These are phyloP conservation scores for Patagioenas fasciata DNA, from an alignment of 2,113 vertebrate genomes.

Conservation along the genomic window DNA sequence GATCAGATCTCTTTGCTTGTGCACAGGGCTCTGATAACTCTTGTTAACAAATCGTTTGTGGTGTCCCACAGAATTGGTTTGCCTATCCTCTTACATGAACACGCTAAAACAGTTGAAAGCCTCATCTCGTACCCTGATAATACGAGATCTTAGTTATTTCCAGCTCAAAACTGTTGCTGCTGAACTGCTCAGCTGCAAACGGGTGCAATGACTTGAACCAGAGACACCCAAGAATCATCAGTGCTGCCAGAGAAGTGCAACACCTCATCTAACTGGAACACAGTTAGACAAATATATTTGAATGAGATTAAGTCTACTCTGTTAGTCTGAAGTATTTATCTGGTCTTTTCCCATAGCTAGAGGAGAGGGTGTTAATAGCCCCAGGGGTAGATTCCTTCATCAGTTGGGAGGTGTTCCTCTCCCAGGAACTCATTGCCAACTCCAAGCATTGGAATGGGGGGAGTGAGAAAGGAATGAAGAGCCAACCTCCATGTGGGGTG, in stretches of 20 bases:
- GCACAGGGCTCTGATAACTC: neutral
- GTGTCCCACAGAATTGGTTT: neutral
- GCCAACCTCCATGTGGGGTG: neutral
- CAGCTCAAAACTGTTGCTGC: neutral
- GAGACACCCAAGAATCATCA: neutral
- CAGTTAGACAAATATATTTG: neutral
- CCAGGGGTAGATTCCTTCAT: neutral
- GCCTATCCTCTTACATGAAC: neutral
- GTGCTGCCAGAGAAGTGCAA: neutral
- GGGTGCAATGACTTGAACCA: accelerated
- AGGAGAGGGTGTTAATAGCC: neutral
- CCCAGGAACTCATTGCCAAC: accelerated
- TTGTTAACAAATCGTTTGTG: neutral
- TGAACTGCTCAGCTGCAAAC: neutral
- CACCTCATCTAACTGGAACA: neutral
- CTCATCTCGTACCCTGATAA: neutral
- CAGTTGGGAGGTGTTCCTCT: neutral
- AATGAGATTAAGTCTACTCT: neutral
- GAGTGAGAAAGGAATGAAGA: neutral
- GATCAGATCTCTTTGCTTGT: neutral
- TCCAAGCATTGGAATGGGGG: accelerated
- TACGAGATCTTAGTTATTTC: neutral
- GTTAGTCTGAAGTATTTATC: neutral
- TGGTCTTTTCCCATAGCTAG: accelerated
- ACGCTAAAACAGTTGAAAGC: neutral